phyloP scores from a whole-genome alignment of 1,140 invertebrate species.

The Euwallacea fornicatus region DNA sequence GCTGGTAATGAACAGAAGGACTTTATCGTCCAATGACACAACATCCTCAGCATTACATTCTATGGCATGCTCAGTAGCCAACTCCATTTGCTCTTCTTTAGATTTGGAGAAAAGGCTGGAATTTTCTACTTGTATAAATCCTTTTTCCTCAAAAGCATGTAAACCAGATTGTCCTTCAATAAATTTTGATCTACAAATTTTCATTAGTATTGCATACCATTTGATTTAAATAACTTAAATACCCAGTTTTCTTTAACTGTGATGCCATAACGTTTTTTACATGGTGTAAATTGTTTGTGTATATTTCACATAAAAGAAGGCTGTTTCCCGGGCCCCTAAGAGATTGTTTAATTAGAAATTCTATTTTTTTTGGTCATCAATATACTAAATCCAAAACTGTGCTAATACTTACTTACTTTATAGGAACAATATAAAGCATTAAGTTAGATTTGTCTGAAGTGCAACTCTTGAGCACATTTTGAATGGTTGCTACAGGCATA shows the following conservation, averaged over 20 bases:
- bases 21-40: constrained; percentile 53
- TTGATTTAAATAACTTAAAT: constrained; percentile 10
- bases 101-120: constrained; percentile 25
- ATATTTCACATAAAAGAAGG: constrained; percentile 53
- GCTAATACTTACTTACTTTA: constrained; percentile 47
- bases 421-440: constrained; percentile 51
- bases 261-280: constrained; percentile 52
- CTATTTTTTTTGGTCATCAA: constrained; percentile 4
- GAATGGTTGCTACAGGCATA: constrained; percentile 63
- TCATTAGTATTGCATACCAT: not conserved
- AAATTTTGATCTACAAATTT: constrained; percentile 44
- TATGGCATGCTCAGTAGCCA: constrained; percentile 65
- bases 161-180: constrained; percentile 42
- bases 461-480: constrained; percentile 60
- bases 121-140: constrained; percentile 56
- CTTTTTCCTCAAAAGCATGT: constrained; percentile 59
- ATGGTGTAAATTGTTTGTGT: constrained; percentile 51
- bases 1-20: constrained; percentile 55
- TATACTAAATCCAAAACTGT: no score
- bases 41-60: constrained; percentile 65
- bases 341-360: constrained; percentile 16
- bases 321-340: constrained; percentile 55
- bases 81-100: constrained; percentile 54
- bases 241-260: constrained; percentile 57
- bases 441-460: constrained; percentile 49